Percentiles rank a stretch among this genome's conserved stretches.
phyloP scores from a whole-genome alignment of 92 coral and sea anemone species.

The Epizoanthus fatuus region DNA sequence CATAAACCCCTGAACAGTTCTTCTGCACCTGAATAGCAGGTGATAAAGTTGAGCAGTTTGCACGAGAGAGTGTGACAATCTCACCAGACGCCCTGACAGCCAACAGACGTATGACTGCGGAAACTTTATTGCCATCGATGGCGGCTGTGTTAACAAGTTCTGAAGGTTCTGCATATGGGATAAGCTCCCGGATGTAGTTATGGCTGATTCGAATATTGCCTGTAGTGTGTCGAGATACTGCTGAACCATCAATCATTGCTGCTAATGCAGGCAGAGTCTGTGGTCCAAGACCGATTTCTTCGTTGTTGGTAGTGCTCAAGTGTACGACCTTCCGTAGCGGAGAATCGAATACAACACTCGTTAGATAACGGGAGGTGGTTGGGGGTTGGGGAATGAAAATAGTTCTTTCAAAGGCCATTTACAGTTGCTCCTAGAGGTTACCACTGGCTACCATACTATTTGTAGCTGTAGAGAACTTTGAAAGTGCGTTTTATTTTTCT shows the following conservation, averaged over 20 bases:
- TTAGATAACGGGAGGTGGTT: neutral
- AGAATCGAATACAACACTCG: neutral
- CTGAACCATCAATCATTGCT: constrained; percentile 60
- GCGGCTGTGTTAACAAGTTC: constrained; percentile 70
- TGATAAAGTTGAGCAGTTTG: constrained; percentile 61
- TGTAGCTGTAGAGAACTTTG: no score
- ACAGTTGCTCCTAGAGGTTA: no score
- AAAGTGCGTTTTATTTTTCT: no score
- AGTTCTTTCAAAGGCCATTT: neutral
- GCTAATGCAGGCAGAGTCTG: constrained; percentile 62
- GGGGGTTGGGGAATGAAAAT: neutral
- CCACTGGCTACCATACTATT: no score
- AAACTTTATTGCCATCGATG: constrained; percentile 50
- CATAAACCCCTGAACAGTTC: constrained; percentile 61
- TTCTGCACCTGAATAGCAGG: constrained; percentile 55
- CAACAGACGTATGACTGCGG: constrained; percentile 28
- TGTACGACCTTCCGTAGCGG: constrained; percentile 32
- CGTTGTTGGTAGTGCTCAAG: constrained; percentile 68
- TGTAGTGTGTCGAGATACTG: constrained; percentile 47
- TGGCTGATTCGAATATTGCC: constrained; percentile 36
- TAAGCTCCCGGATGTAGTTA: constrained; percentile 38
- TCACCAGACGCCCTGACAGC: constrained; percentile 66
- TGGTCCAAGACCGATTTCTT: constrained; percentile 49
- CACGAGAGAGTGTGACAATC: constrained; percentile 17
- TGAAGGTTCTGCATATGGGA: constrained; percentile 57